Conservation (phyloP, 64 coral and sea anemone species). For the Astreopora myriophthalma region DNA sequence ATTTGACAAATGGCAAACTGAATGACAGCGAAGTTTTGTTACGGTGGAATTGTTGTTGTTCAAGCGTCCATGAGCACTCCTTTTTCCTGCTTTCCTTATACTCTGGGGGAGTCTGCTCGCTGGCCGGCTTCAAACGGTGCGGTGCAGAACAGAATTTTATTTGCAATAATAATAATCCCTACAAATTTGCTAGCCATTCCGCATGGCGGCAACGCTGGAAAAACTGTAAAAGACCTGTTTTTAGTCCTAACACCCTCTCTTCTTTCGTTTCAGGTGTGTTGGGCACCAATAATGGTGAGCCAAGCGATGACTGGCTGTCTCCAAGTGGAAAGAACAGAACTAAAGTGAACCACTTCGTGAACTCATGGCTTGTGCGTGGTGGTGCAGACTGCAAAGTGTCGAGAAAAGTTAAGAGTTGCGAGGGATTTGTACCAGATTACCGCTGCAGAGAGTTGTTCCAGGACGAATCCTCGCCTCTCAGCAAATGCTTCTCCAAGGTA, state of each 20-base stretch:
- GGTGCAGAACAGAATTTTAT: too few species aligned
- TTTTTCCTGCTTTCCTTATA: too few species aligned
- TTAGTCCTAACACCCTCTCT: neutral
- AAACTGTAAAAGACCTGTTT: neutral
- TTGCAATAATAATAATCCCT: too few species aligned
- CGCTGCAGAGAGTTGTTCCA: slow-evolving; percentile 57
- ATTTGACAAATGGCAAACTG: too few species aligned
- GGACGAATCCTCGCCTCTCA: slow-evolving; percentile 45
- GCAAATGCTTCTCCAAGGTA: slow-evolving; percentile 71
- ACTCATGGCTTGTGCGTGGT: slow-evolving; percentile 67
- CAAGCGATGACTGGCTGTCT: slow-evolving; percentile 79
- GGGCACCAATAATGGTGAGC: slow-evolving; percentile 80
- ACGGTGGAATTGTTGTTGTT: too few species aligned
- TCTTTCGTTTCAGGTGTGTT: slow-evolving; percentile 49
- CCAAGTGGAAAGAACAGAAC: slow-evolving; percentile 78
- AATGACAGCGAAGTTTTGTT: too few species aligned
- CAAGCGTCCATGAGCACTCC: too few species aligned
- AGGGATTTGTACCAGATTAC: neutral
- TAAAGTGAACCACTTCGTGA: slow-evolving; percentile 45
- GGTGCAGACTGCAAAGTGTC: slow-evolving; percentile 36
- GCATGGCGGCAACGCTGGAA: too few species aligned
- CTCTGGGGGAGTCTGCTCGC: too few species aligned
- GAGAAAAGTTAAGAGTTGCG: neutral
- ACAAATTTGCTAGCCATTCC: too few species aligned
- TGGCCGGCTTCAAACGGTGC: too few species aligned